Evolutionary conservation across 2,888 invertebrate species (phyloP).

Genomic region (Dolichomitus sp.): DNA sequence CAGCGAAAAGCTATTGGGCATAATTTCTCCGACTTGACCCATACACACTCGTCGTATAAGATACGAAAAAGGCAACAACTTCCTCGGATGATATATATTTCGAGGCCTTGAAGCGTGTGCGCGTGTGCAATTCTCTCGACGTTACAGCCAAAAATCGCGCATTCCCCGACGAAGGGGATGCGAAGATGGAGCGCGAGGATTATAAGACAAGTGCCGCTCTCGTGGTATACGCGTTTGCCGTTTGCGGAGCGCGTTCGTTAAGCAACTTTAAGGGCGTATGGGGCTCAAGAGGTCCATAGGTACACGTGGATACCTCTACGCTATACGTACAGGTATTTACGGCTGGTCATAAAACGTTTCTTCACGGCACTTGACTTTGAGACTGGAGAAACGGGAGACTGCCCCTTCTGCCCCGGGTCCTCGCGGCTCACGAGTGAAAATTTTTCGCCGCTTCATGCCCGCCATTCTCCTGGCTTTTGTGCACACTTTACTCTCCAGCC

Average conservation of each 20-base stretch:
- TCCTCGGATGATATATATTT: constrained; percentile 48
- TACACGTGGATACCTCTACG: constrained; percentile 22
- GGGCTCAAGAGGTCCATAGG: constrained; percentile 2
- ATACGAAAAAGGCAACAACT: constrained; percentile 16
- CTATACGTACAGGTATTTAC: constrained; percentile 67
- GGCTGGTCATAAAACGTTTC: constrained; percentile 69
- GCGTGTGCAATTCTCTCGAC: constrained; percentile 20
- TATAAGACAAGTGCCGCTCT: constrained; percentile 31
- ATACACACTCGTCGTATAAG: constrained; percentile 11
- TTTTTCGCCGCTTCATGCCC: constrained; percentile 19
- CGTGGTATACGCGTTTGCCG: constrained; percentile 35
- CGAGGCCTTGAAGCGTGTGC: constrained; percentile 31
- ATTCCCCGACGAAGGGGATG: constrained; percentile 51
- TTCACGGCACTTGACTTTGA: constrained; percentile 68
- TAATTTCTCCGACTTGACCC: no score
- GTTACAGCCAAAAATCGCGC: constrained; percentile 51
- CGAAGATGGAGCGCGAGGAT: constrained; percentile 42
- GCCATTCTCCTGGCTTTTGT: neutral
- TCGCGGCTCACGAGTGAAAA: constrained; percentile 45
- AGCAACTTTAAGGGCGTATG: constrained; percentile 56
- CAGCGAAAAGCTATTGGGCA: no score
- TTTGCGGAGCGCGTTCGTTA: constrained; percentile 63
- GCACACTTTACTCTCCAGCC: constrained; percentile 2
- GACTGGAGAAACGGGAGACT: constrained; percentile 32
- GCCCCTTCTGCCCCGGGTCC: constrained; percentile 4